These are phyloP conservation scores for Himalopsyche kuldschensis DNA, from an alignment of 2,888 invertebrate species.

Conservation along the genomic window DNA sequence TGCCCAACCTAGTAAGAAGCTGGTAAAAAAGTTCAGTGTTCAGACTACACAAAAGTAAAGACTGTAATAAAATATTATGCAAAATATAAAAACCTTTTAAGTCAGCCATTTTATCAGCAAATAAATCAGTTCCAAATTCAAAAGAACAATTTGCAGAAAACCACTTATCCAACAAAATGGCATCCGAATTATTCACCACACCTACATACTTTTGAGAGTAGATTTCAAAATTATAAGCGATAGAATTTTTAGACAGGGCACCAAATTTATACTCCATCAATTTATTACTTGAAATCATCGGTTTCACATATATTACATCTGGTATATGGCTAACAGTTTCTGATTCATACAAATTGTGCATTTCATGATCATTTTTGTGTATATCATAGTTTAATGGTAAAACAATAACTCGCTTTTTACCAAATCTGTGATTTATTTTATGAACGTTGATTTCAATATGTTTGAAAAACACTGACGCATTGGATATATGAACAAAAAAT, in stretches of 20 bases:
- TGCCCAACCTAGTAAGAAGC: too few species aligned
- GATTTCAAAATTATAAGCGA: slow-evolving; percentile 3
- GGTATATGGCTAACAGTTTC: neutral
- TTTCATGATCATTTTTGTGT: neutral
- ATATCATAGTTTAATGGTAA: neutral
- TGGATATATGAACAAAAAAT: neutral
- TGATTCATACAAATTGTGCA: neutral
- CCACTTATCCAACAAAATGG: slow-evolving; percentile 9
- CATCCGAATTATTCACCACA: neutral
- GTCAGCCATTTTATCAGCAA: slow-evolving; percentile 13
- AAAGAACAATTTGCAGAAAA: slow-evolving; percentile 5
- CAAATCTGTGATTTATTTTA: slow-evolving; percentile 19
- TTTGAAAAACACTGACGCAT: slow-evolving; percentile 2
- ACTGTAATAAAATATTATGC: neutral
- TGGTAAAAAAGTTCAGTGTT: too few species aligned
- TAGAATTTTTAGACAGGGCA: neutral
- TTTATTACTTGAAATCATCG: neutral
- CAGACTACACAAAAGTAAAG: neutral
- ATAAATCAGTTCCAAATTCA: slow-evolving; percentile 1
- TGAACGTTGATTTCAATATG: neutral
- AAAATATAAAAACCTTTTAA: slow-evolving; percentile 9
- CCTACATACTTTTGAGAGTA: slow-evolving; percentile 8
- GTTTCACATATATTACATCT: slow-evolving; percentile 8
- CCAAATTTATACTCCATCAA: neutral
- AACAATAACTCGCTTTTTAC: slow-evolving; percentile 14